phyloP scores from a whole-genome alignment of 2,113 vertebrate genomes.

The Merops nubicus region DNA sequence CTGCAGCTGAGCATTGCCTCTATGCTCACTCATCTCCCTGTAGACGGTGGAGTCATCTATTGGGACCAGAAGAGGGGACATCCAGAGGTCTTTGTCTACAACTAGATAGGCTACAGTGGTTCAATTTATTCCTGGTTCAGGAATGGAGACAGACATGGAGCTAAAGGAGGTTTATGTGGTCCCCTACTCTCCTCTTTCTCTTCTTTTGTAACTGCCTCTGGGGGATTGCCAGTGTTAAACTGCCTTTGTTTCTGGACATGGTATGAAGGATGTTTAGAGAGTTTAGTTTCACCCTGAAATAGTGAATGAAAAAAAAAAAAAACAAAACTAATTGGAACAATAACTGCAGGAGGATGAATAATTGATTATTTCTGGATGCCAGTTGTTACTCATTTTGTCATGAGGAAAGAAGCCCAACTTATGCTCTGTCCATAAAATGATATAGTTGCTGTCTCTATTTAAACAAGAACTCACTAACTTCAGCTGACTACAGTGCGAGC shows the following conservation, averaged over 20 bases:
- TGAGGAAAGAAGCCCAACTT: not conserved
- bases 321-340: not conserved
- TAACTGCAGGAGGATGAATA: not conserved
- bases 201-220: not conserved
- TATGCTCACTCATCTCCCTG: not conserved
- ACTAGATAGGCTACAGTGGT: not conserved
- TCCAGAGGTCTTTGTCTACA: not conserved
- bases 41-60: not conserved
- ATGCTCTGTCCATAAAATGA: not conserved
- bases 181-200: not conserved
- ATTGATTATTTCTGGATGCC: not conserved
- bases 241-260: not conserved
- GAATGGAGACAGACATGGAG: not conserved
- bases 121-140: not conserved
- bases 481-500: not conserved
- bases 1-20: not conserved
- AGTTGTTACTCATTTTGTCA: not conserved
- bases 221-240: not conserved
- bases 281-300: not conserved
- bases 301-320: not conserved
- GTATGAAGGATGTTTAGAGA: not conserved
- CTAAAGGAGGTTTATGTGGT: not conserved
- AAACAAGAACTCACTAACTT: not conserved
- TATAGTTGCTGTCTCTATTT: not conserved
- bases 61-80: not conserved